Conservation (phyloP, 2,113 vertebrate species). For the Crypturellus undulatus region DNA sequence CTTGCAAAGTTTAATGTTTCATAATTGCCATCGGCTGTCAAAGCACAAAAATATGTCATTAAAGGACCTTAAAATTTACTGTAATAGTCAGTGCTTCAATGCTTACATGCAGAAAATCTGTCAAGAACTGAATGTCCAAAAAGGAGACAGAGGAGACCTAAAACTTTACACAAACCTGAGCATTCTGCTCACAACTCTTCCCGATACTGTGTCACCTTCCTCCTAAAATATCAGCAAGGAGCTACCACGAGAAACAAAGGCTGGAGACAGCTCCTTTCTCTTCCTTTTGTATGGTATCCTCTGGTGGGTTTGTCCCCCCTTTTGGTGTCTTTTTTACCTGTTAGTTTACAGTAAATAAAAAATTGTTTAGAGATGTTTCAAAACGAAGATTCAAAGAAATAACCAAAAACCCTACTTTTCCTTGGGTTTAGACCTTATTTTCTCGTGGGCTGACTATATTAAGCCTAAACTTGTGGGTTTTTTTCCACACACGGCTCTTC, state of each 20-base stretch:
- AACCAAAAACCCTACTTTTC: background rate
- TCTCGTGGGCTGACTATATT: background rate
- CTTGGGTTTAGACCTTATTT: background rate
- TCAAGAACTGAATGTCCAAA: no score
- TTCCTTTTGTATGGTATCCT: background rate
- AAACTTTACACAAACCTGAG: no score
- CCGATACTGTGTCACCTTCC: background rate
- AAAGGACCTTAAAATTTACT: background rate
- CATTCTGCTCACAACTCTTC: no score
- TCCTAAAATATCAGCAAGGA: background rate
- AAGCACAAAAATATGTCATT: conserved; percentile 29
- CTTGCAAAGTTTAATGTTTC: background rate
- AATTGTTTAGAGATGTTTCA: background rate
- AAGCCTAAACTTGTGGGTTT: background rate
- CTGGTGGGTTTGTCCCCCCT: background rate
- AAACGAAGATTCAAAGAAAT: background rate
- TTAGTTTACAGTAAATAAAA: background rate
- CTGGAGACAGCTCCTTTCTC: background rate
- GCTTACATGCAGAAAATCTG: no score
- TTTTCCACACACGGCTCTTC: background rate
- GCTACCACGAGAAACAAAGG: background rate
- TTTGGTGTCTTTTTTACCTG: background rate
- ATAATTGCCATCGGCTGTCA: background rate
- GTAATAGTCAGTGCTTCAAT: no score
- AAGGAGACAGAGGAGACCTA: no score